These are phyloP conservation scores for Drosophila hydei DNA, from an alignment of 1,140 invertebrate genomes.

Conservation along the genomic window DNA sequence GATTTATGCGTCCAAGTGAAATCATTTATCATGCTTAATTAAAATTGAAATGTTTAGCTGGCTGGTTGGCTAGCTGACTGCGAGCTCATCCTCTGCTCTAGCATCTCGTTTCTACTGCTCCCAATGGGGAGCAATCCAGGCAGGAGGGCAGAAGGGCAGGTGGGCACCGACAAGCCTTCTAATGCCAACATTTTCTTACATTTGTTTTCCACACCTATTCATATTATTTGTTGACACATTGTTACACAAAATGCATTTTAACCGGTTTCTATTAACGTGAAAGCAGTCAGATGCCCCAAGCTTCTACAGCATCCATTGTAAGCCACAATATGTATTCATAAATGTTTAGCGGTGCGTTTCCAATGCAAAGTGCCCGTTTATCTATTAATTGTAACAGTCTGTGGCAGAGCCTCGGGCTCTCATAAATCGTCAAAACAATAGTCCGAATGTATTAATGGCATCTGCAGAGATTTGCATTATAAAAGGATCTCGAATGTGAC, in stretches of 20 bases:
- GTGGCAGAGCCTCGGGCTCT: conserved; percentile 46
- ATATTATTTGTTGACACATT: conserved; percentile 76
- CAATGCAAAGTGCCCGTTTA: conserved; percentile 77
- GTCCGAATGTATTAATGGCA: conserved; percentile 57
- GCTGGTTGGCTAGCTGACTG: conserved; percentile 59
- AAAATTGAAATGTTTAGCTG: conserved; percentile 83
- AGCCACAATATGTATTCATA: conserved; percentile 6
- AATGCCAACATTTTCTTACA: conserved; percentile 35
- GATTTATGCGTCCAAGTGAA: conserved; percentile 83
- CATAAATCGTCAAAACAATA: conserved; percentile 75
- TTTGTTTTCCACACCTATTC: conserved; percentile 33
- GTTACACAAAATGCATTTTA: conserved; percentile 80
- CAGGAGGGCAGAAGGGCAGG: not conserved
- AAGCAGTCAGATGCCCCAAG: conserved; percentile 8
- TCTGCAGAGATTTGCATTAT: conserved; percentile 67
- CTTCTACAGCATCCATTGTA: conserved; percentile 6
- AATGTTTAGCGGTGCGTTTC: conserved; percentile 72
- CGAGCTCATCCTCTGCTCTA: conserved; percentile 47
- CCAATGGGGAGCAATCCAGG: conserved; percentile 11
- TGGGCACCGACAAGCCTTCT: conserved; percentile 12
- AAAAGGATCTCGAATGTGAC: conserved; percentile 60
- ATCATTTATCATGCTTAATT: conserved; percentile 84
- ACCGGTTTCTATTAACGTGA: conserved; percentile 60
- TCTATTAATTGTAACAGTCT: conserved; percentile 82
- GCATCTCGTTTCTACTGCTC: conserved; percentile 2